These are phyloP conservation scores for Cheiracanthium punctorium DNA, from an alignment of 2,888 invertebrate species.

Conservation along the genomic window DNA sequence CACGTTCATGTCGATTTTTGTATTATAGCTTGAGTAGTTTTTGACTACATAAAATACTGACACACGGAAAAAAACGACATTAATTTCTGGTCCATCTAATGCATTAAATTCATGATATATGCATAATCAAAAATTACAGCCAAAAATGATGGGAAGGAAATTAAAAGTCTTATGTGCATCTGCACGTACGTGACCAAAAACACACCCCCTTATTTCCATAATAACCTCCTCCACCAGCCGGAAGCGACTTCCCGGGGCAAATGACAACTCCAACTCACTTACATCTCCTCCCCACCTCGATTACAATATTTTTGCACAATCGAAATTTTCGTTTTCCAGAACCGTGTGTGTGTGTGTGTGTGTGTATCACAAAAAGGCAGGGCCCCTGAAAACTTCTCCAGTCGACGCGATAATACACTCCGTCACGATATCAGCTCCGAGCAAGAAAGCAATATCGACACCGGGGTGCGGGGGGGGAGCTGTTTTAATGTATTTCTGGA, in stretches of 20 bases:
- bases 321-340: not conserved
- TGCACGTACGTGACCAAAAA: too few species aligned
- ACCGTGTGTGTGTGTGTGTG: too few species aligned
- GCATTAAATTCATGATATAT: too few species aligned
- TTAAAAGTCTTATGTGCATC: too few species aligned
- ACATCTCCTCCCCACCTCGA: not conserved
- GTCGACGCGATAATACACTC: not conserved
- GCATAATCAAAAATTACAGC: too few species aligned
- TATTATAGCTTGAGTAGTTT: too few species aligned
- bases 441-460: not conserved
- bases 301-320: too few species aligned
- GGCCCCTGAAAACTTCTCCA: not conserved
- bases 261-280: not conserved
- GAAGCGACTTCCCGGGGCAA: not conserved
- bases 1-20: too few species aligned
- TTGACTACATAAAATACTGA: too few species aligned
- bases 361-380: not conserved
- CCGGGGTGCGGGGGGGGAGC: not conserved
- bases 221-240: not conserved
- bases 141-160: too few species aligned
- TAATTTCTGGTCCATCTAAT: too few species aligned
- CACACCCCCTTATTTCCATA: not conserved
- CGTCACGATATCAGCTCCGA: not conserved
- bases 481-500: not conserved
- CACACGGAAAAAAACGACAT: too few species aligned